These are phyloP conservation scores for Etheostoma perlongum DNA, from an alignment of 2,797 vertebrate species.

Conservation along the genomic window DNA sequence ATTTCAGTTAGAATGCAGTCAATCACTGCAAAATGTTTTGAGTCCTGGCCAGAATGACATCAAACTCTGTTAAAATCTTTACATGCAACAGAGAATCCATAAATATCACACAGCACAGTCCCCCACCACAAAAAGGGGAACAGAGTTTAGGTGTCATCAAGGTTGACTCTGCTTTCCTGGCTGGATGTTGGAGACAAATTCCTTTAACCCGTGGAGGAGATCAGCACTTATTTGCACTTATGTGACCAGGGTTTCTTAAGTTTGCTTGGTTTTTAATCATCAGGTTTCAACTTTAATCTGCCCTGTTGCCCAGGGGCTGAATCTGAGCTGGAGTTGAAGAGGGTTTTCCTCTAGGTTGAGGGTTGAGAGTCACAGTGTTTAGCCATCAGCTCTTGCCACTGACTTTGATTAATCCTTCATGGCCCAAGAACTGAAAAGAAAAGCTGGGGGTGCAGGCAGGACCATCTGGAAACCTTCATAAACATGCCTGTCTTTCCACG, in stretches of 20 bases:
- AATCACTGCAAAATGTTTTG: background rate
- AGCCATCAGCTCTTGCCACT: constrained; percentile 80
- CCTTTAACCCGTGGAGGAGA: constrained; percentile 58
- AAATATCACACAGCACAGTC: constrained; percentile 41
- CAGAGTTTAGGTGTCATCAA: constrained; percentile 65
- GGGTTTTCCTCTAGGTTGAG: constrained; percentile 72
- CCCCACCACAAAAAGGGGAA: constrained; percentile 28
- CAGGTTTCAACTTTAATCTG: constrained; percentile 71
- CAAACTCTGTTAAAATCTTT: constrained; percentile 26
- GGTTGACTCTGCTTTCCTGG: constrained; percentile 48
- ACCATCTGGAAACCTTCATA: constrained; percentile 90
- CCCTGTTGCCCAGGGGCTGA: constrained; percentile 68
- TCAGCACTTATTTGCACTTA: constrained; percentile 60
- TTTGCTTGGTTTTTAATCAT: constrained; percentile 69
- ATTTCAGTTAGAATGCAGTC: constrained; percentile 25
- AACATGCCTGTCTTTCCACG: constrained; percentile 88
- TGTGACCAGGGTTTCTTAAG: constrained; percentile 56
- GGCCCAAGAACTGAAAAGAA: constrained; percentile 83
- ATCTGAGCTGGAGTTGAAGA: constrained; percentile 63
- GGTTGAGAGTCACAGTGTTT: constrained; percentile 77
- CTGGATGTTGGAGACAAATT: constrained; percentile 49
- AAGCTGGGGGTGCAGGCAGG: constrained; percentile 82
- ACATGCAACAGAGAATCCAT: constrained; percentile 43
- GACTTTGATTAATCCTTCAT: constrained; percentile 88
- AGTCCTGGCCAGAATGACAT: constrained; percentile 21